A percentile compares a stretch with the other conserved stretches of the same genome.
These are phyloP conservation scores for Drosophila sordidapex DNA, from an alignment of 2,888 invertebrate genomes.

Conservation along the genomic window DNA sequence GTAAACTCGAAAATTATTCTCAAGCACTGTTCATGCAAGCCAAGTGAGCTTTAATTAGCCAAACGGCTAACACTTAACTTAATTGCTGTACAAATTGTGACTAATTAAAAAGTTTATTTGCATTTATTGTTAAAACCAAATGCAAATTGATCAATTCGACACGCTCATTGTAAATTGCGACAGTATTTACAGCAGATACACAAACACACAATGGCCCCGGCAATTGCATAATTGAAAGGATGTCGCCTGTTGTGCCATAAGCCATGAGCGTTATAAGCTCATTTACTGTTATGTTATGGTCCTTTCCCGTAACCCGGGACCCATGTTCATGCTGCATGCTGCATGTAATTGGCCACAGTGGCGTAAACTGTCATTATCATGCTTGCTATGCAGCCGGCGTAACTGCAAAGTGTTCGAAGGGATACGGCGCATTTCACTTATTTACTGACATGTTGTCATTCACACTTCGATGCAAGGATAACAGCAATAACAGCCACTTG, in stretches of 20 bases:
- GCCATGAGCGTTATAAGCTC: conserved; percentile 19
- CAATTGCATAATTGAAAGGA: conserved; percentile 18
- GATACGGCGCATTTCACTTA: conserved; percentile 30
- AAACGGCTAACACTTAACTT: neutral
- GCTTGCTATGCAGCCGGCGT: conserved; percentile 22
- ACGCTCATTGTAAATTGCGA: conserved; percentile 43
- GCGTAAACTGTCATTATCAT: conserved; percentile 38
- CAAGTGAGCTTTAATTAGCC: neutral
- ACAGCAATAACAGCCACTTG: conserved; percentile 19
- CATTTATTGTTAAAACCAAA: neutral
- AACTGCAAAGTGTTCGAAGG: conserved; percentile 6
- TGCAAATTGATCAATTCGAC: conserved; percentile 54
- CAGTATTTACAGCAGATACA: conserved; percentile 6
- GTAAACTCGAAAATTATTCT: neutral
- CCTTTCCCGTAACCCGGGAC: conserved; percentile 1
- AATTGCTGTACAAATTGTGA: neutral
- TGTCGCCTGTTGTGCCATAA: conserved; percentile 14
- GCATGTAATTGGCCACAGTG: conserved; percentile 39
- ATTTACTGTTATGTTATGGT: conserved; percentile 10
- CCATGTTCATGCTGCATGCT: neutral
- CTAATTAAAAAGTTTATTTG: neutral
- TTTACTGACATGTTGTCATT: conserved; percentile 27
- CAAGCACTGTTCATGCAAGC: neutral
- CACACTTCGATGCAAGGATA: conserved; percentile 27
- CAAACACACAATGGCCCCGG: conserved; percentile 5